phyloP scores from a whole-genome alignment of 2,888 invertebrate species.

The Sepioteuthis lessoniana region DNA sequence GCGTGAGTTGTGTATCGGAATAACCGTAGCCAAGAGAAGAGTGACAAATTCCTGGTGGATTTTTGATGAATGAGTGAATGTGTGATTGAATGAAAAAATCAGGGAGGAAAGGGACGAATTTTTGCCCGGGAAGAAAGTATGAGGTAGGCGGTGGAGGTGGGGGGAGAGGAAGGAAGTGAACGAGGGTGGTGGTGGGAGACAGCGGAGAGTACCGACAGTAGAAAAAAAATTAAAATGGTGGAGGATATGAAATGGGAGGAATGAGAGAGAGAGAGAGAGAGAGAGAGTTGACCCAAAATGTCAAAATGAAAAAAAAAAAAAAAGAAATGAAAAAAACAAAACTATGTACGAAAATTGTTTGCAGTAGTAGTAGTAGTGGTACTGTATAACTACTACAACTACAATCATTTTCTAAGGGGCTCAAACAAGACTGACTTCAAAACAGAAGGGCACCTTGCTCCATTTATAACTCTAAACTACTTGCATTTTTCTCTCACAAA shows the following conservation, averaged over 20 bases:
- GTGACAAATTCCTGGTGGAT: not conserved
- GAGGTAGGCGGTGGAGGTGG: not conserved
- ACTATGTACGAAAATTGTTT: not conserved
- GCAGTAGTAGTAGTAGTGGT: not conserved
- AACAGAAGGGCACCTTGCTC: not conserved
- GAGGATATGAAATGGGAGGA: too few species aligned
- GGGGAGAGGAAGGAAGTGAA: too few species aligned
- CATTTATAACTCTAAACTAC: too few species aligned
- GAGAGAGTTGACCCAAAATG: constrained; percentile 2
- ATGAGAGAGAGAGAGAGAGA: not conserved
- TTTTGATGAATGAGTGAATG: not conserved
- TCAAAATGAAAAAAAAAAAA: not conserved
- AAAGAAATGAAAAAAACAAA: not conserved
- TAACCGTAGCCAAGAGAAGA: not conserved
- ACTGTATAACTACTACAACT: not conserved
- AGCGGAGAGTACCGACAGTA: too few species aligned
- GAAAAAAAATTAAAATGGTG: too few species aligned
- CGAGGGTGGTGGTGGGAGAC: too few species aligned
- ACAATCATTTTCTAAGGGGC: not conserved
- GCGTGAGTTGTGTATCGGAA: too few species aligned
- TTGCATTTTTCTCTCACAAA: too few species aligned
- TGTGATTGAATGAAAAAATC: not conserved
- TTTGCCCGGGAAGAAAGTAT: not conserved
- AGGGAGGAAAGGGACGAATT: not conserved
- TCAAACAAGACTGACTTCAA: too few species aligned